Evolutionary conservation across 2,113 vertebrate species (phyloP).

Genomic region (Anguilla rostrata): DNA sequence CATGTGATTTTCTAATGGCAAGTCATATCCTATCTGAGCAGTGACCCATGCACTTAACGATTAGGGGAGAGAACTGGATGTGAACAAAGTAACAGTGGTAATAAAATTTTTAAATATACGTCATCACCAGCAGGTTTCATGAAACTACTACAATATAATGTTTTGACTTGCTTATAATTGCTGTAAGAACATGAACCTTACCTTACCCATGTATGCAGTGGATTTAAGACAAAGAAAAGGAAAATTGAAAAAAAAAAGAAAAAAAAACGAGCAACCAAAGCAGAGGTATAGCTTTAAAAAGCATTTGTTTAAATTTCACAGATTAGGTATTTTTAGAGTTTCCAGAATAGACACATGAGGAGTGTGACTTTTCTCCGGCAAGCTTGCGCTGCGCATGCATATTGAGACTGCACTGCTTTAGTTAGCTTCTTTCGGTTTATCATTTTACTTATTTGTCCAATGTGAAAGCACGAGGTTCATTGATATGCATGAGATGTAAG

Average conservation of each 20-base stretch:
- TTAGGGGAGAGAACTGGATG: too few species aligned
- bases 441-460: background rate
- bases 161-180: too few species aligned
- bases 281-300: background rate
- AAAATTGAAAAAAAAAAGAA: background rate
- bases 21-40: too few species aligned
- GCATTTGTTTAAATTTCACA: background rate
- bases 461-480: background rate
- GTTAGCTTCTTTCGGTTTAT: background rate
- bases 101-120: too few species aligned
- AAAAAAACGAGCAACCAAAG: background rate
- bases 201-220: background rate
- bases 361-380: background rate
- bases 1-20: too few species aligned
- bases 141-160: too few species aligned
- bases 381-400: background rate
- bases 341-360: background rate
- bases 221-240: background rate
- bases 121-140: too few species aligned
- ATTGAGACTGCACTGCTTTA: background rate
- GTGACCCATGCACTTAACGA: too few species aligned
- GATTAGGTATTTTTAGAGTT: too few species aligned
- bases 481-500: conserved; percentile 2
- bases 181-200: too few species aligned
- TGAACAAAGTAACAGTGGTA: too few species aligned